phyloP scores from a whole-genome alignment of 2,113 vertebrate genomes.

The Larimichthys polyactis region DNA sequence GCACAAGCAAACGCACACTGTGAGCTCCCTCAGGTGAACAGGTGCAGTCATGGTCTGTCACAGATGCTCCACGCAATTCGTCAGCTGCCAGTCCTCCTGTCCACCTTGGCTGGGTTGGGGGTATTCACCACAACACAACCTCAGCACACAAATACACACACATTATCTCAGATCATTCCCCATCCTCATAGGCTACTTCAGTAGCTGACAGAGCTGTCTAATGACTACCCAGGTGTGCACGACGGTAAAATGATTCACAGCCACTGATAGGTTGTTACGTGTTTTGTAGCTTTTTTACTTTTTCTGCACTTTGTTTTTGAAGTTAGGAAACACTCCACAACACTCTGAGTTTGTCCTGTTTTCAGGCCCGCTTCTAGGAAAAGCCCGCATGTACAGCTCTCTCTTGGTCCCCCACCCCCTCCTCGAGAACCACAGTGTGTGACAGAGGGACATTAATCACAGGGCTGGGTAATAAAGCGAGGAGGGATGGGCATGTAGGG shows the following conservation, averaged over 20 bases:
- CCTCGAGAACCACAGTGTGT: conserved; percentile 52
- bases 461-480: conserved; percentile 77
- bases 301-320: conserved; percentile 11
- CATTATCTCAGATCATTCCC: conserved; percentile 34
- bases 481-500: conserved; percentile 71
- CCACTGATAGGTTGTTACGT: background rate
- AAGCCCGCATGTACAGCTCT: conserved; percentile 40
- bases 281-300: conserved; percentile 15
- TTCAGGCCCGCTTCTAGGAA: conserved; percentile 27
- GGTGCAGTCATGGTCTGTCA: conserved; percentile 80
- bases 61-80: conserved; percentile 76
- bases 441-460: conserved; percentile 83
- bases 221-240: conserved; percentile 45
- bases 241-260: conserved; percentile 30
- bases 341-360: conserved; percentile 2
- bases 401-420: conserved; percentile 36
- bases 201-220: conserved; percentile 30
- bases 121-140: conserved; percentile 51
- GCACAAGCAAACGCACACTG: conserved; percentile 65
- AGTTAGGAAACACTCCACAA: conserved; percentile 22
- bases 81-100: conserved; percentile 80
- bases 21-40: conserved; percentile 80
- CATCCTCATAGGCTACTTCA: conserved; percentile 4
- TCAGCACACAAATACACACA: background rate
- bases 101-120: conserved; percentile 57